Base-by-base conservation (phyloP, 2,888 invertebrate species). In the Drosophila borealis region DNA sequence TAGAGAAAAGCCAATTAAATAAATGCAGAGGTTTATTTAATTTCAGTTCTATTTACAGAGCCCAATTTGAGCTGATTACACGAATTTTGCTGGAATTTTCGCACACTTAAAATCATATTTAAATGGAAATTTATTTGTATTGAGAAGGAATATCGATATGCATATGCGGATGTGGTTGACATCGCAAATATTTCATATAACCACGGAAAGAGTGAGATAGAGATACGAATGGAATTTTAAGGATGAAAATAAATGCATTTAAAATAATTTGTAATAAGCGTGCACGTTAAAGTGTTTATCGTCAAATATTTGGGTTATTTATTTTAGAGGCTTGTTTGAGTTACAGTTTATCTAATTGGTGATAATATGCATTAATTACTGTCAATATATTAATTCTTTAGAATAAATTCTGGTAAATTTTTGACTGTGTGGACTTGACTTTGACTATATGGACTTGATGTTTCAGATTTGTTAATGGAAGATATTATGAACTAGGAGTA, bases 1-100 rank as follows among this genome's bases (percentile, higher is more conserved):
- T 76, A 71, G 59, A 71, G 68, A 33, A 66, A 72, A 62, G 51
- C 72, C 41, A 76, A 76, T 76, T 72, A 76, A 72, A 56, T 55
- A 72, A 76, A 53, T 59, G 59, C 39, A 14, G 4, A 34, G 48
- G n/a, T 34, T 42, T 39, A 59, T 34, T 51, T 46, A 10, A 48
- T 51, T 62, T 48, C 19, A 8, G n/a, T 11, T 53, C 13, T 21
- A 44, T 41, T 61, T 37, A 10, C 49, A 19, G 17, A 44, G 37
- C 11, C 45, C 25, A 11, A n/a, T 53, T 59, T 9, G 19, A 21
- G 6, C 11, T 57, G 3, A 29, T 29, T 29, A 9, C 13, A 11
- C 33, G 13, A 17, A 2, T 37, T 49, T 25, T 25, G 10, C 37
- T 29, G 42, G 14, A 21, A 29, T 60, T 64, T 33, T 37, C 34